Percentiles rank a stretch among this genome's conserved stretches.
Evolutionary conservation across 2,888 invertebrate genomes (phyloP).

Genomic region (Formica aserva): DNA sequence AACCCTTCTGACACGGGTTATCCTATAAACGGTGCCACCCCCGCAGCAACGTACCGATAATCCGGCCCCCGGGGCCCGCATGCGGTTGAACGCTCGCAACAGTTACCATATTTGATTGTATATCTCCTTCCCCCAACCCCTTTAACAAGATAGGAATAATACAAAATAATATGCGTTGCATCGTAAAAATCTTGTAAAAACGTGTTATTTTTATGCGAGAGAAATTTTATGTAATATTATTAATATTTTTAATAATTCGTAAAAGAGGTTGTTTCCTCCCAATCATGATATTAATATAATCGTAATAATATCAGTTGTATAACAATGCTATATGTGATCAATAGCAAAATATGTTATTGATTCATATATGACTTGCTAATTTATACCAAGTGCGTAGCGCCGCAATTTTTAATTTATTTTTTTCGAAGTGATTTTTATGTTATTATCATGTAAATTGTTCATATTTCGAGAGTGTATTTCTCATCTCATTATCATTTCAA

Average conservation of each 20-base stretch:
- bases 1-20: conserved; percentile 80
- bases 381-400: not conserved
- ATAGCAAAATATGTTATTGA: not conserved
- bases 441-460: not conserved
- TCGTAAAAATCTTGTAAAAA: not conserved
- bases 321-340: not conserved
- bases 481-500: not conserved
- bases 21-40: conserved; percentile 83
- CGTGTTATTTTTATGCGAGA: not conserved
- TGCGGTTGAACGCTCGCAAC: conserved; percentile 84
- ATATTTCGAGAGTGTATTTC: not conserved
- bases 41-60: conserved; percentile 79
- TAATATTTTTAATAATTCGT: not conserved
- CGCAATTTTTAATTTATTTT: not conserved
- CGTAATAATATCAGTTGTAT: not conserved
- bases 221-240: not conserved
- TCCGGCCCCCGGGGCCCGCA: conserved; percentile 84
- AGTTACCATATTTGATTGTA: conserved; percentile 85
- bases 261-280: not conserved
- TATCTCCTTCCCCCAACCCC: conserved; percentile 67
- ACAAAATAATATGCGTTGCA: conserved; percentile 71
- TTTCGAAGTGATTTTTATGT: not conserved
- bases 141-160: conserved; percentile 70
- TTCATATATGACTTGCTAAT: not conserved
- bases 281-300: not conserved